phyloP scores from a whole-genome alignment of 2,888 invertebrate species.

The Machimus rusticus region DNA sequence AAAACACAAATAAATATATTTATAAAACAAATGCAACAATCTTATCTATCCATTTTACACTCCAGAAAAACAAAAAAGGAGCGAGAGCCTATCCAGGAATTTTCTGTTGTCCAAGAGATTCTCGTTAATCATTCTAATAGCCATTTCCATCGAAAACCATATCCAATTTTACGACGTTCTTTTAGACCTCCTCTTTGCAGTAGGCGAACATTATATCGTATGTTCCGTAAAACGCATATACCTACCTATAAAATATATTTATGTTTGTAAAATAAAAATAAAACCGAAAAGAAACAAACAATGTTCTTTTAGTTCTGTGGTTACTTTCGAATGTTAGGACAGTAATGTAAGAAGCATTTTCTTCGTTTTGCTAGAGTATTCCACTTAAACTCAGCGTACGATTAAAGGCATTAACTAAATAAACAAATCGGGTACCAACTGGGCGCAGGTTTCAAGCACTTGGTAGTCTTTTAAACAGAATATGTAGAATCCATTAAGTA shows the following conservation, averaged over 20 bases:
- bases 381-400: too few relatives aligned
- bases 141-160: neutral
- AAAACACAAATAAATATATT: too few relatives aligned
- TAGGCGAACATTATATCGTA: neutral
- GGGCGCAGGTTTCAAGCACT: neutral
- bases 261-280: neutral
- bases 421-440: neutral
- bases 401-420: neutral
- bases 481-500: neutral
- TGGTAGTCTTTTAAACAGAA: neutral
- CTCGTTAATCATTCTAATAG: neutral
- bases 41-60: too few relatives aligned
- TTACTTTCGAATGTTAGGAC: neutral
- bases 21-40: too few relatives aligned
- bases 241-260: neutral
- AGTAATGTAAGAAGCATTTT: neutral
- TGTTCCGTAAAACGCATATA: neutral
- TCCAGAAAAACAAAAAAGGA: too few relatives aligned
- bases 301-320: neutral
- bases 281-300: neutral
- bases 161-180: neutral
- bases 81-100: neutral
- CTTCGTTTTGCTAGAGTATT: too few relatives aligned
- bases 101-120: neutral
- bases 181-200: neutral